These are phyloP conservation scores for Lordiphosa fenestrarum DNA, from an alignment of 2,888 invertebrate genomes.

Conservation along the genomic window DNA sequence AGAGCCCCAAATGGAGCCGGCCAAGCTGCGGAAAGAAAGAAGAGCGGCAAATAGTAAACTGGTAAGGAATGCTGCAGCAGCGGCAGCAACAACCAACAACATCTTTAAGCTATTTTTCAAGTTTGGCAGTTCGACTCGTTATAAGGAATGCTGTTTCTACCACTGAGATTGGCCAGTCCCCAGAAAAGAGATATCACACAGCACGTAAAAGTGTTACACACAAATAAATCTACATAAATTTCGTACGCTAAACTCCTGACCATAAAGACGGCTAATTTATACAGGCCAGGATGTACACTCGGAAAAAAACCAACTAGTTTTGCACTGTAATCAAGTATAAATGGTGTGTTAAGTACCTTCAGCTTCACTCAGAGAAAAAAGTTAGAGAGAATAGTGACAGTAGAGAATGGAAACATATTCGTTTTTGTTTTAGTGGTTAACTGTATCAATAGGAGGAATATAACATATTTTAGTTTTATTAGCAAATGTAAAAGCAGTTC, in stretches of 20 bases:
- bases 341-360: no score
- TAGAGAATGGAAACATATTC: no score
- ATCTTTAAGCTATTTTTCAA: constrained; percentile 51
- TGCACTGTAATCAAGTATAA: no score
- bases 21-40: constrained; percentile 16
- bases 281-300: constrained; percentile 21
- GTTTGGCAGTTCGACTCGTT: constrained; percentile 44
- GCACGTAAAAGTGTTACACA: constrained; percentile 58
- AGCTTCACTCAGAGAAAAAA: no score
- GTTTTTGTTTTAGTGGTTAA: no score
- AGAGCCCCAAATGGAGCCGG: constrained; percentile 11
- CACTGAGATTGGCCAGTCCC: constrained; percentile 19
- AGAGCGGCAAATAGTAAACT: constrained; percentile 15
- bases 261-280: constrained; percentile 28
- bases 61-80: constrained; percentile 34
- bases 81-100: constrained; percentile 24
- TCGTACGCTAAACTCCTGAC: constrained; percentile 25
- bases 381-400: no score
- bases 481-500: no score
- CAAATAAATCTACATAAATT: constrained; percentile 65
- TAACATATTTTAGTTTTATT: no score
- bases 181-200: constrained; percentile 48
- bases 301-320: neutral
- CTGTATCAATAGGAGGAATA: no score
- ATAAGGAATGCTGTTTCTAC: constrained; percentile 54